Conservation (phyloP, 2,797 vertebrate species). For the Margarornis squamiger region DNA sequence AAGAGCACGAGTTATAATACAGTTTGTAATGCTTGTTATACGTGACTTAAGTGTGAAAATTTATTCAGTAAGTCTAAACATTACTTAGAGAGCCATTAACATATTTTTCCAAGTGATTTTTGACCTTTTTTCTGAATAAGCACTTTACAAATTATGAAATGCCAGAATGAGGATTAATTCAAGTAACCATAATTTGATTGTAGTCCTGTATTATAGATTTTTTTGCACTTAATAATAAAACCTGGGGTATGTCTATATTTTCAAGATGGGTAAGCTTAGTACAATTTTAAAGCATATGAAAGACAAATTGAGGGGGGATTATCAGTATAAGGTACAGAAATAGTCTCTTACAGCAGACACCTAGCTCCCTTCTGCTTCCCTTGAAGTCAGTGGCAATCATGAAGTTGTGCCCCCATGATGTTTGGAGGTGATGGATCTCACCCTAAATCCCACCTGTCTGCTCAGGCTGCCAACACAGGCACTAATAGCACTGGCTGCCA, state of each 20-base stretch:
- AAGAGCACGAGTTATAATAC: slow-evolving; percentile 8
- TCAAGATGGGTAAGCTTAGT: neutral
- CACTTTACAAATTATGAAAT: slow-evolving; percentile 70
- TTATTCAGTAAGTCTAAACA: slow-evolving; percentile 53
- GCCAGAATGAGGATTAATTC: slow-evolving; percentile 66
- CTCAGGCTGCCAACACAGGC: neutral
- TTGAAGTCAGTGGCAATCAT: neutral
- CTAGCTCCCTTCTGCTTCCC: neutral
- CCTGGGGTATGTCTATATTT: neutral
- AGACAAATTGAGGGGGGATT: neutral
- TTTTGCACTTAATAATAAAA: slow-evolving; percentile 9
- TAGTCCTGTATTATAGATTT: slow-evolving; percentile 7
- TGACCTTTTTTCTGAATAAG: slow-evolving; percentile 74
- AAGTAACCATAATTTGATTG: slow-evolving; percentile 48
- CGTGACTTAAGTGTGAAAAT: slow-evolving; percentile 65
- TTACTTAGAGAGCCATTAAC: slow-evolving; percentile 68
- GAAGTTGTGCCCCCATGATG: neutral
- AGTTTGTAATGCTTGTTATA: slow-evolving; percentile 53
- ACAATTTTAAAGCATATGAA: neutral
- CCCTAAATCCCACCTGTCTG: neutral
- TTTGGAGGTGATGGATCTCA: neutral
- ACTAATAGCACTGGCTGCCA: neutral
- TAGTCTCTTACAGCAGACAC: neutral
- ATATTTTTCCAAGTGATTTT: slow-evolving; percentile 69
- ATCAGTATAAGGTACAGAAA: neutral